Evolutionary conservation across 2,888 invertebrate species (phyloP), one percentile per base, ranked within the genome.

Genomic region (Globia sparganii): DNA sequence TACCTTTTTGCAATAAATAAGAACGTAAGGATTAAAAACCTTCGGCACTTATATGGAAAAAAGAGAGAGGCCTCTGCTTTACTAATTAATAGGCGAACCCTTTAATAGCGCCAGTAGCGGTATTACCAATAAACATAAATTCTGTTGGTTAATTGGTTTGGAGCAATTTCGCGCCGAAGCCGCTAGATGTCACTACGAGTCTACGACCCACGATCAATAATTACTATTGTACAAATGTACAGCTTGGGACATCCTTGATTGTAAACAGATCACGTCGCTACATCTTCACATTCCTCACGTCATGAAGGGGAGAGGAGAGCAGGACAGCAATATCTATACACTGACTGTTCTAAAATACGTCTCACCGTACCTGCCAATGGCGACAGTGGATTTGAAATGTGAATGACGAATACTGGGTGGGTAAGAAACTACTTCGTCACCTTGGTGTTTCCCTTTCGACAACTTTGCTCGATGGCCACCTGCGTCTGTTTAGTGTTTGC

Each of bases 401-500:
- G 43, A 43, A 43, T 72, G 59, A 77, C 53, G 53, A 72, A 68
- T 72, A 34, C 28, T n/a, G 21, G 31, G 34, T 4, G 4, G 31
- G 31, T 61, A 34, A 13, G 37, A 37, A 25, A 9, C 9, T 37
- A 4, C 8, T 64, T 64, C 62, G 78, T 62, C 67, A 75, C 46
- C 4, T 64, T 46, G 28, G 75, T 65, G 66, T 53, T 70, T 67
- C 77, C 80, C 46, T 76, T 67, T 15, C 9, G 43, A 59, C 59
- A 67, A 59, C 4, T 53, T 46, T 11, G 37, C 25, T 6, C 1
- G 69, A 34, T 15, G 2, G 34, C 13, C n/a, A 65, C 9, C 61
- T 28, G 72, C 72, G 46, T 61, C 43, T 70, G 68, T 80, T n/a
- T n/a, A n/a, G n/a, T n/a, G n/a, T n/a, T 72, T 72, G 76, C 84